phyloP scores from a whole-genome alignment of 1,140 invertebrate genomes.

The Brachionus rubens region DNA sequence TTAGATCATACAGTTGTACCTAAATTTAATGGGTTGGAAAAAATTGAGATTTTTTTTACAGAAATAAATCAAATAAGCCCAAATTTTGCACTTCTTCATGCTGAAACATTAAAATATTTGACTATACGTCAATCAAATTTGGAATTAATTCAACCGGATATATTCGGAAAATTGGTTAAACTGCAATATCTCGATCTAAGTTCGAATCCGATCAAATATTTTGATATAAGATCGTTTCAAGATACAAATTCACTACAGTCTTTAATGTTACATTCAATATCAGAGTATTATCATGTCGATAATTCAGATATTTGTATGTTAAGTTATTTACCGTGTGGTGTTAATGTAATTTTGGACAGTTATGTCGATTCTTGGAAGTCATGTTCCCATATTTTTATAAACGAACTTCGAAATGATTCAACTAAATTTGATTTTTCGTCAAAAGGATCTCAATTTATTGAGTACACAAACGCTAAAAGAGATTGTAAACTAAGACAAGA shows the following conservation, averaged over 20 bases:
- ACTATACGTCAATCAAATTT: conserved; percentile 40
- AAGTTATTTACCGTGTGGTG: neutral
- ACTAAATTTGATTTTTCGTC: conserved; percentile 7
- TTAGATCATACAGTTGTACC: conserved; percentile 34
- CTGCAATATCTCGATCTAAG: conserved; percentile 38
- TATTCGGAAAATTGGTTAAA: conserved; percentile 3
- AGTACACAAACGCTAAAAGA: neutral
- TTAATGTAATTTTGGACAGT: conserved; percentile 8
- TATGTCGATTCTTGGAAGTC: neutral
- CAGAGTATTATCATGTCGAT: conserved; percentile 20
- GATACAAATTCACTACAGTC: neutral
- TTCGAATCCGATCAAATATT: conserved; percentile 34
- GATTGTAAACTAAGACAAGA: conserved; percentile 15
- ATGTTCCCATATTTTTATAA: conserved; percentile 3
- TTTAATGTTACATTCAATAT: conserved; percentile 14
- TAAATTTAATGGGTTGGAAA: conserved; percentile 8
- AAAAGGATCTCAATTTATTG: neutral
- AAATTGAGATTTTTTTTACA: conserved; percentile 30
- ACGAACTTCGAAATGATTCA: neutral
- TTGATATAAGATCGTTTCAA: neutral
- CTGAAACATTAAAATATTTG: neutral
- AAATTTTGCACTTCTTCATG: neutral
- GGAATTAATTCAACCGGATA: neutral
- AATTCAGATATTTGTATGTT: conserved; percentile 24
- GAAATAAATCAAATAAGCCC: conserved; percentile 12